Evolutionary conservation across 2,888 invertebrate species (phyloP).

Genomic region (Catocala sponsa): DNA sequence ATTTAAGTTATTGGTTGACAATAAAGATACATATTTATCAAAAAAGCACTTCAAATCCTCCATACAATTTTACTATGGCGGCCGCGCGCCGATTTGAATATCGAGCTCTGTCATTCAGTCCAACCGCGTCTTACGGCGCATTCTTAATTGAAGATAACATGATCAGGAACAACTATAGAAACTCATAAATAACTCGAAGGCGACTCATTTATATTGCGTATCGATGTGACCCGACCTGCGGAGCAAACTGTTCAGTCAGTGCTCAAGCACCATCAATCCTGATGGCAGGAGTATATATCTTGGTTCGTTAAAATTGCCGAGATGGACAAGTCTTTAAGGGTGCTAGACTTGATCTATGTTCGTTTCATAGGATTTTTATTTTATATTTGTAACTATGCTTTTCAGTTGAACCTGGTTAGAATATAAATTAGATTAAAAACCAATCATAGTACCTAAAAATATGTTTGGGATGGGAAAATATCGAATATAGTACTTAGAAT

Average conservation of each 20-base stretch:
- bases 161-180: conserved; percentile 19
- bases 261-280: conserved; percentile 57
- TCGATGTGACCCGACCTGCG: conserved; percentile 27
- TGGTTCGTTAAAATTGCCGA: conserved; percentile 46
- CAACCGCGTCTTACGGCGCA: no score
- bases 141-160: conserved; percentile 41
- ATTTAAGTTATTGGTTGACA: no score
- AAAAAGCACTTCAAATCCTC: no score
- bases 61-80: no score
- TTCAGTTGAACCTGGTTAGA: no score
- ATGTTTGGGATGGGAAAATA: no score
- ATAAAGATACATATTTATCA: no score
- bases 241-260: conserved; percentile 46
- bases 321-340: conserved; percentile 21
- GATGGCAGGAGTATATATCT: conserved; percentile 54
- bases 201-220: conserved; percentile 51
- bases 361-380: background rate
- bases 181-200: conserved; percentile 52
- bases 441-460: no score
- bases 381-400: background rate
- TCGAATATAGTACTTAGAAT: no score
- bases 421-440: no score
- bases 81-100: no score
- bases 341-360: conserved; percentile 4
- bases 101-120: no score